Base-by-base conservation (phyloP, 2,888 invertebrate species). In the Dasypogon diadema region DNA sequence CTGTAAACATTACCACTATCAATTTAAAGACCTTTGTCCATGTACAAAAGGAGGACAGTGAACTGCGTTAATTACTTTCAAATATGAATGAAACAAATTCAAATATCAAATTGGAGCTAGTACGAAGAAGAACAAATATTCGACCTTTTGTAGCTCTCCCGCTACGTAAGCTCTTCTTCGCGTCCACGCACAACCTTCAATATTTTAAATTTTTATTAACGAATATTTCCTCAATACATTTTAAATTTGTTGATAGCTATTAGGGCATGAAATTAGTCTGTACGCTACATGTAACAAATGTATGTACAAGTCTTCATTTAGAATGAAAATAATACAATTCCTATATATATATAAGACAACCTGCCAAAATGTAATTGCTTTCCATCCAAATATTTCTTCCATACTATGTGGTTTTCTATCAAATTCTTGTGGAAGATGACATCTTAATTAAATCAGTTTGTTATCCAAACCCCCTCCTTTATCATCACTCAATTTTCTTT, bases 341-440 rank as follows among this genome's bases (percentile, higher is more conserved):
- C 26, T 60, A 8, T 37, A 60, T 2, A 60, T 2, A 18, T 60
- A 60, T 26, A 60, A 37, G 1, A 60, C 14, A 14, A 60, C 6
- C 21, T 60, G 60, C 1, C 60, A 37, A 37, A 60, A 60, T 16
- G 34, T 37, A 8, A 0, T 60, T 4, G 60, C 60, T 18, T 60
- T 60, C 60, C 60, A 60, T 18, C 37, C 37, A 14, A 6, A 21
- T 3, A 37, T 0, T 37, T 60, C 65, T 0, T 46, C 24, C 1
- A 42, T 4, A 3, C 18, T 46, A 24, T 48, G 34, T 12, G 68
- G 68, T 21, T 75, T 75, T 75, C 76, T 48, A 6, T n/a, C 2
- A 48, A 76, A 76, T 34, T 76, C 76, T 30, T 46, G 68, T n/a
- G 75, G 74, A 4, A 76, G 74, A 46, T 16, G 55, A 21, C 4